Conservation (phyloP, 2,113 vertebrate genomes). For the Phylloscopus trochilus region DNA sequence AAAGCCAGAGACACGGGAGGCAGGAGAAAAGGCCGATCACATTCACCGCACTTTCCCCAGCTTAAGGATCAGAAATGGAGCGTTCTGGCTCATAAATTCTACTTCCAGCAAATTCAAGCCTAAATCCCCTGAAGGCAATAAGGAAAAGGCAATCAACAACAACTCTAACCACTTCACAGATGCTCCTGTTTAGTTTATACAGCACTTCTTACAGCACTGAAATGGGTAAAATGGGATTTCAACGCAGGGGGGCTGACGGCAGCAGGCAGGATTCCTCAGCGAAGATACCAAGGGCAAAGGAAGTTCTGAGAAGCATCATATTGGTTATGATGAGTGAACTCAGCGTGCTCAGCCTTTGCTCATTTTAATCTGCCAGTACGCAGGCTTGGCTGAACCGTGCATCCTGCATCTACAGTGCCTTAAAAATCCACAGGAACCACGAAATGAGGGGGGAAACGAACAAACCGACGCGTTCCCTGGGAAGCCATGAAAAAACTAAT, state of each 20-base stretch:
- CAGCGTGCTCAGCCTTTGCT: conserved; percentile 59
- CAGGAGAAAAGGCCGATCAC: background rate
- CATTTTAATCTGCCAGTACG: conserved; percentile 64
- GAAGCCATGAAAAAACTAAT: conserved; percentile 65
- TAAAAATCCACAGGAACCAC: conserved; percentile 51
- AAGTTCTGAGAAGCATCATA: conserved; percentile 20
- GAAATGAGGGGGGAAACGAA: conserved; percentile 5
- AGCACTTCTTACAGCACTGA: conserved; percentile 19
- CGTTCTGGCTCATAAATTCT: conserved; percentile 61
- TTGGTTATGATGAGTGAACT: conserved; percentile 35
- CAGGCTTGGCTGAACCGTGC: conserved; percentile 13
- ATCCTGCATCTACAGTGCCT: conserved; percentile 44
- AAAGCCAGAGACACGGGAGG: background rate
- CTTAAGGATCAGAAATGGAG: conserved; percentile 49
- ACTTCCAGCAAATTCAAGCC: conserved; percentile 51
- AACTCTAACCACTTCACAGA: conserved; percentile 66
- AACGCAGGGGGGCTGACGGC: conserved; percentile 57
- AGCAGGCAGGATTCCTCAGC: conserved; percentile 64
- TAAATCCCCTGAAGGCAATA: conserved; percentile 52
- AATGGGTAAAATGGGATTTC: conserved; percentile 67
- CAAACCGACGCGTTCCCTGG: conserved; percentile 20
- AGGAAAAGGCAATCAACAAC: conserved; percentile 48
- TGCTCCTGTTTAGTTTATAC: conserved; percentile 53
- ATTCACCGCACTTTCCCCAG: background rate
- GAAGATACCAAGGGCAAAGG: conserved; percentile 44